Evolutionary conservation across 2,888 invertebrate species (phyloP).

Genomic region (Smittia sp.): DNA sequence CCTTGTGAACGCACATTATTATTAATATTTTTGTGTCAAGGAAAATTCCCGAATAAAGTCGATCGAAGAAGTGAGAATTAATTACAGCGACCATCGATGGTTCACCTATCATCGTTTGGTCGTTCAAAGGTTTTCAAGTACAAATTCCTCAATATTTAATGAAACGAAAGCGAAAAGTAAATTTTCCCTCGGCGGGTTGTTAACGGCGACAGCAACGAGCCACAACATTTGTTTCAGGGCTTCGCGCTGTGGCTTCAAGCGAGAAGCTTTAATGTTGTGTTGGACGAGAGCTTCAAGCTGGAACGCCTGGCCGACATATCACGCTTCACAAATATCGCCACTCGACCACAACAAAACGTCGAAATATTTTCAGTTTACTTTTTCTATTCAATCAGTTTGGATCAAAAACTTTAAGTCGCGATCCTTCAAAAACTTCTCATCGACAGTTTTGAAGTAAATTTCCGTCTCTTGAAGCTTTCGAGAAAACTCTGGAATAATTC

Average conservation of each 20-base stretch:
- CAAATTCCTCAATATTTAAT: background rate
- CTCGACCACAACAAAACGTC: background rate
- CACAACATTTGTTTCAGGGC: conserved; percentile 3
- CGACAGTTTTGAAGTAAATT: no score
- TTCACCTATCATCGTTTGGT: background rate
- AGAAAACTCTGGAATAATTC: background rate
- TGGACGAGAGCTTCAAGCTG: no score
- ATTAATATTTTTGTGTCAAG: no score
- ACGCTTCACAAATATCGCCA: background rate
- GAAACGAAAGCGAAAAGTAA: background rate
- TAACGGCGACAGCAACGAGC: background rate
- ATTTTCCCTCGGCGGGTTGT: background rate
- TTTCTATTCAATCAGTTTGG: background rate
- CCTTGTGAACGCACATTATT: background rate
- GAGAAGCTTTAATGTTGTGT: no score
- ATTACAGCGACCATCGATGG: background rate
- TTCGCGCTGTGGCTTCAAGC: no score
- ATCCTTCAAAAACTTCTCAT: no score
- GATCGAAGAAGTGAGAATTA: background rate
- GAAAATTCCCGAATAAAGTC: no score
- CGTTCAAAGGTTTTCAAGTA: background rate
- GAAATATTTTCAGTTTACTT: background rate
- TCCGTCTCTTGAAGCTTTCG: no score
- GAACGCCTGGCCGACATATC: no score
- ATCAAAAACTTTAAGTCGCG: no score